Base-by-base conservation (phyloP, 2,888 invertebrate genomes). In the Oxycera nigricornis region DNA sequence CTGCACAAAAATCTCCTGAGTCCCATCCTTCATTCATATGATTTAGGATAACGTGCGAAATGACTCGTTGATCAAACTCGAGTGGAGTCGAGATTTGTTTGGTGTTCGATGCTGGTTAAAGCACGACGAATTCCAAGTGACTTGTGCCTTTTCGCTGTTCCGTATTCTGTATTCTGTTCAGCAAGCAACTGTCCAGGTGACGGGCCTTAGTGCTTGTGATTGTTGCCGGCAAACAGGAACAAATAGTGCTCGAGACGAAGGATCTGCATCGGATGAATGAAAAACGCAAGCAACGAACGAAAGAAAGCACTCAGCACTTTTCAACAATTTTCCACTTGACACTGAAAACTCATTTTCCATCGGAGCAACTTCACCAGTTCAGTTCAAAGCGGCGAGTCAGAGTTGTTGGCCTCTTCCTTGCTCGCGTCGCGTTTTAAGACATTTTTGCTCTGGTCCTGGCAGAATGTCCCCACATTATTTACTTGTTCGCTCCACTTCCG, bases 271-370 rank as follows among this genome's bases (percentile, higher is more conserved):
- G 50, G 30, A 20, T 39, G 35, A 70, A 70, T 70, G 22, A 31
- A 22, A 52, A 50, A 30, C 17, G 26, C 24, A 17, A 73, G 41
- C 39, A 28, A 72, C 46, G 62, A 74, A 76, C 74, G 70, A 70
- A 74, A 68, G 73, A 76, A 76, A 76, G 76, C 76, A 76, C 76
- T 76, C 74, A 74, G 72, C 74, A 76, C 73, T 76, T 76, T 57
- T 76, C 76, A 76, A 74, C 70, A 76, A 74, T 74, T 76, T 73
- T 39, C 68, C 76, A 76, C 73, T 76, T 76, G 76, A 76, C 76
- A 76, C 74, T 76, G 73, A 76, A 76, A 76, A 76, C 73, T 76
- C 76, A 76, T 76, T 76, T 76, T 74, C 76, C 70, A 74, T 76
- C 61, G 68, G 61, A 73, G n/a, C n/a, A 31, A 65, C 20, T 67